A percentile compares a stretch with the other conserved stretches of the same genome.
phyloP scores from a whole-genome alignment of 2,888 invertebrate genomes.

The Cremastinae sp. region DNA sequence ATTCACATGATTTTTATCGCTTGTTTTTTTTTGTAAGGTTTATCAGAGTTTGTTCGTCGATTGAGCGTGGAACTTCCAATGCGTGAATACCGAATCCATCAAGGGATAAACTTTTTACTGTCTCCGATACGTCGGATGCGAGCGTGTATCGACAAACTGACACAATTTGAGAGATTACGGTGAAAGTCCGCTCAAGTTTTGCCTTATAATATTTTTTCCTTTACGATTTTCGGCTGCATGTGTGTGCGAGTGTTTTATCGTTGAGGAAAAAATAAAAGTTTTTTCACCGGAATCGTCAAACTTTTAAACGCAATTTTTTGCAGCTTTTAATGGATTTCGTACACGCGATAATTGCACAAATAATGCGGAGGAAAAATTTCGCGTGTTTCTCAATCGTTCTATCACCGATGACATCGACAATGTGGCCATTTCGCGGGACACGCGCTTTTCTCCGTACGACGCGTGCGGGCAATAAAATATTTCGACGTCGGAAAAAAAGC shows the following conservation, averaged over 20 bases:
- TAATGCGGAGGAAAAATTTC: no score
- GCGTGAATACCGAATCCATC: constrained; percentile 42
- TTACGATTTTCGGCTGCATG: no score
- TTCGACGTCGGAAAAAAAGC: constrained; percentile 11
- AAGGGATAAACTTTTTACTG: constrained; percentile 51
- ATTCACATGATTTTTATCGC: no score
- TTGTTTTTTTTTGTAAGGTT: no score
- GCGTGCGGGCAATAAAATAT: constrained; percentile 47
- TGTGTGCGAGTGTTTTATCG: no score
- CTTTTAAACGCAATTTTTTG: constrained; percentile 11
- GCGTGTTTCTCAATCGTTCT: constrained; percentile 39
- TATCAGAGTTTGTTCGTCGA: neutral
- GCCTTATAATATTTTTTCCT: no score
- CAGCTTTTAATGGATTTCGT: constrained; percentile 54
- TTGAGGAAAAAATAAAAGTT: constrained; percentile 32
- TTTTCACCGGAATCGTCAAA: constrained; percentile 38
- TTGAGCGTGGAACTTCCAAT: constrained; percentile 12
- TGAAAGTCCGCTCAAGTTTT: constrained; percentile 48
- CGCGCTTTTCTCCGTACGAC: constrained; percentile 40
- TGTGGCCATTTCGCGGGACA: constrained; percentile 51
- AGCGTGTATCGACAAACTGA: constrained; percentile 35
- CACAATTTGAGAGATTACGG: constrained; percentile 59
- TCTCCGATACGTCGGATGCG: constrained; percentile 52
- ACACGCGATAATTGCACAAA: constrained; percentile 50
- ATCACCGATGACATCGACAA: constrained; percentile 40